Evolutionary conservation across 2,888 invertebrate genomes (phyloP), one percentile per base, ranked within the genome.

Genomic region (Odontocerum albicorne): DNA sequence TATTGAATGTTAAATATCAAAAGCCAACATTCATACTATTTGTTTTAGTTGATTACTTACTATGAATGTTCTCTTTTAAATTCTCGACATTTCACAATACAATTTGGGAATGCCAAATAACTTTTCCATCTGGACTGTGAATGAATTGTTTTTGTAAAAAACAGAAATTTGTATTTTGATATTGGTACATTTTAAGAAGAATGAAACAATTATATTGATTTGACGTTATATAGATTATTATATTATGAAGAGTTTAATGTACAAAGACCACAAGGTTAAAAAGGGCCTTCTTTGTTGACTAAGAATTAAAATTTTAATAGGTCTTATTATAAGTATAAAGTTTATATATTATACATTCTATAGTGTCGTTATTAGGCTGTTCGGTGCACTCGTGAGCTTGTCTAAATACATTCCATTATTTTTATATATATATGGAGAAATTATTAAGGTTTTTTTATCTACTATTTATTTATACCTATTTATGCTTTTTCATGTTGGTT

Each of bases 161-260:
- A 44, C 44, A 33, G 33, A 46, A 35, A 46, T 36, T n/a, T n/a
- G n/a, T n/a, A 43, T 44, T 51, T 51, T 51, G 43, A 44, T 51
- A 44, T 44, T 44, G 16, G 32, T 16, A 32, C 17, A 44, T 44
- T 44, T 32, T 44, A 19, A 32, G 32, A 17, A 32, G 42, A 13
- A n/a, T n/a, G 15, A 44, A 19, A 44, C n/a, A 31, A 16, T 44
- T 16, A 44, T 17, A 35, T 46, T 20, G 33, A 35, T 33, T 21
- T 13, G 35, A 46, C 19, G 21, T 35, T 17, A 7, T 35, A 12
- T 46, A 46, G 20, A 20, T 36, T 33, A 20, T 35, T 27, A 8
- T 27, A 17, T 35, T 46, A 46, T 46, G 35, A 46, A 46, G 21
- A 17, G 32, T 49, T 42, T 42, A 43, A 35, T 20, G 43, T 43